Base-by-base conservation (phyloP, 2,888 invertebrate species). In the Pollenia angustigena region DNA sequence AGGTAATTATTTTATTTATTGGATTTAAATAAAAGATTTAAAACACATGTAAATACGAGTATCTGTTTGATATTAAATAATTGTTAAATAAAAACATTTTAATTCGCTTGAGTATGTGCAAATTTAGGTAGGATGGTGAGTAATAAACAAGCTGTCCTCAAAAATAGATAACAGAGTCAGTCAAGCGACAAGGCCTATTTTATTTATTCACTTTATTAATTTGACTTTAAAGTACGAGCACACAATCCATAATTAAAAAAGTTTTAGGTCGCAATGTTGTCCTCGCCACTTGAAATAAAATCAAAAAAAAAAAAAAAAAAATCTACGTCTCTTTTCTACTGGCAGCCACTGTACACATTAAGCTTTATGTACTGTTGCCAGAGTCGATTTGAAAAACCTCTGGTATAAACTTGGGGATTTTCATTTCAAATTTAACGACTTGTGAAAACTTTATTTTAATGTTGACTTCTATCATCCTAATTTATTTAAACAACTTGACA, bases 161-260 rank as follows among this genome's bases (percentile, higher is more conserved):
- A 60, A 48, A 71, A 8, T 32, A 58, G 68, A 3, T n/a, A 60
- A 48, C 48, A 12, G 16, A 50, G 4, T n/a, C 58, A 79, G 42
- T 79, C 69, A 79, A 4, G 50, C 79, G 42, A n/a, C 69, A 69
- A 79, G 58, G 69, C 10, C n/a, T 1, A 18, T 69, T 69, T 76
- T 52, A 18, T 76, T 76, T 46, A 4, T 32, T 12, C 14, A 50
- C 40, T 75, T 62, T 42, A 75, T 62, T 48, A 40, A 50, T 50
- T 74, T 50, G 32, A 56, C 4, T 11, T 58, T 58, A 46, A 32
- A 58, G 16, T 72, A 46, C 3, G 42, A 44, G 44, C 23, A 14
- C 9, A 12, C 9, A 8, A 50, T 12, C 32, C 32, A 32, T 32
- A 32, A 32, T 32, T 32, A 32, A 32, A 32, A 32, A 32, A 32